Percentiles rank a stretch among this genome's conserved stretches.
These are phyloP conservation scores for Drosophila burlai DNA, from an alignment of 1,140 invertebrate species.

Conservation along the genomic window DNA sequence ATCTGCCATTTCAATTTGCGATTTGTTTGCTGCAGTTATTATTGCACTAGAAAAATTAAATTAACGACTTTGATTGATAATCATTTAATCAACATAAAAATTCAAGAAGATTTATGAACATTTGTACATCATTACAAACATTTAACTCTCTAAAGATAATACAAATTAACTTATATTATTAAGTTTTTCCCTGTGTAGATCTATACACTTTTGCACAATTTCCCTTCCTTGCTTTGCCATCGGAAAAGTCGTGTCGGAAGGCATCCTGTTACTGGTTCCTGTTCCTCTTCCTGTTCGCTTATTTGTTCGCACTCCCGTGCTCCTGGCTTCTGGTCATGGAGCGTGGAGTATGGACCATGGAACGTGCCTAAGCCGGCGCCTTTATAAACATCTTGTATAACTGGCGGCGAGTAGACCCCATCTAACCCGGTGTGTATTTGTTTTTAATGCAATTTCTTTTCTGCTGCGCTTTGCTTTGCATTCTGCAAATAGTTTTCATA, in stretches of 20 bases:
- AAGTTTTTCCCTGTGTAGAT: constrained; percentile 1
- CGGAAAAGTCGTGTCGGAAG: constrained; percentile 34
- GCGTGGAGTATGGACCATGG: background rate
- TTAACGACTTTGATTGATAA: no score
- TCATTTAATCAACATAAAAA: background rate
- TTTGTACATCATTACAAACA: no score
- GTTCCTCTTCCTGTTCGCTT: constrained; percentile 25
- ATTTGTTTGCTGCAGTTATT: constrained; percentile 53
- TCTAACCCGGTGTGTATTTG: constrained; percentile 50
- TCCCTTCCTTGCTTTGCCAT: background rate
- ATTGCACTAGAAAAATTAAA: constrained; percentile 1
- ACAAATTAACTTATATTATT: background rate
- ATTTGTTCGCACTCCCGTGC: constrained; percentile 37
- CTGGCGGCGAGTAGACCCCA: constrained; percentile 8
- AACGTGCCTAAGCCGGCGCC: constrained; percentile 44
- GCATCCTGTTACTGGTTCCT: constrained; percentile 16
- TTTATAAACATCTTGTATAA: constrained; percentile 60
- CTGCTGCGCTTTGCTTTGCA: constrained; percentile 43
- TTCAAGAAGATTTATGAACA: background rate
- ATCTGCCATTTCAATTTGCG: constrained; percentile 72
- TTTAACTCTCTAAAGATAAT: background rate
- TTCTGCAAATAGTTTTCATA: constrained; percentile 76
- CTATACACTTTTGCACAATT: constrained; percentile 6
- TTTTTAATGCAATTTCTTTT: constrained; percentile 61
- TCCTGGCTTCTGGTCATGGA: constrained; percentile 12